phyloP scores from a whole-genome alignment of 2,797 vertebrate species.

The Spea hammondii region DNA sequence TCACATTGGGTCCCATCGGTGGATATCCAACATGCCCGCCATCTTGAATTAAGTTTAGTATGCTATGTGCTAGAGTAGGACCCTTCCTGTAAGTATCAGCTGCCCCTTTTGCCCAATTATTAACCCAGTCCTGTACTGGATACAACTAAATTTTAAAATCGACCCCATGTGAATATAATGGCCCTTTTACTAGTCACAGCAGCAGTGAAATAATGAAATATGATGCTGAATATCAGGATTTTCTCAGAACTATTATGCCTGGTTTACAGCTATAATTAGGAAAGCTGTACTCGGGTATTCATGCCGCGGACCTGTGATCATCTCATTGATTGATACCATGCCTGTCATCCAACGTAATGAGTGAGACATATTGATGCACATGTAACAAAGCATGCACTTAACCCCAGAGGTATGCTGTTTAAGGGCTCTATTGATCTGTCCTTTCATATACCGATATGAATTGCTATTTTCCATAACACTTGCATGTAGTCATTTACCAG shows the following conservation, averaged over 20 bases:
- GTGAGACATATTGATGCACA: constrained; percentile 42
- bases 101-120: too few relatives aligned
- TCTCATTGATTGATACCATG: constrained; percentile 28
- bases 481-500: constrained; percentile 40
- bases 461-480: constrained; percentile 39
- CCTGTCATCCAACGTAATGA: constrained; percentile 44
- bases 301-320: constrained; percentile 36
- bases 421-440: constrained; percentile 41
- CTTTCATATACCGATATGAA: constrained; percentile 45
- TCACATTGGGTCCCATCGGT: too few relatives aligned
- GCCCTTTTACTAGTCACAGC: neutral
- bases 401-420: constrained; percentile 33
- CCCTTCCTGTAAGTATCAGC: too few relatives aligned
- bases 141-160: too few relatives aligned
- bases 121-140: too few relatives aligned
- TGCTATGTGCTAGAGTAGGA: too few relatives aligned
- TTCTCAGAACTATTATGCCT: constrained; percentile 1
- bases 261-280: constrained; percentile 32
- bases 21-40: too few relatives aligned
- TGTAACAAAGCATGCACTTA: constrained; percentile 46
- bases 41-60: too few relatives aligned
- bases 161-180: too few relatives aligned
- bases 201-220: neutral
- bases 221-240: neutral
- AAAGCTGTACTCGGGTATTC: neutral